Evolutionary conservation across 2,888 invertebrate genomes (phyloP).

Genomic region (Macrophya annulata): DNA sequence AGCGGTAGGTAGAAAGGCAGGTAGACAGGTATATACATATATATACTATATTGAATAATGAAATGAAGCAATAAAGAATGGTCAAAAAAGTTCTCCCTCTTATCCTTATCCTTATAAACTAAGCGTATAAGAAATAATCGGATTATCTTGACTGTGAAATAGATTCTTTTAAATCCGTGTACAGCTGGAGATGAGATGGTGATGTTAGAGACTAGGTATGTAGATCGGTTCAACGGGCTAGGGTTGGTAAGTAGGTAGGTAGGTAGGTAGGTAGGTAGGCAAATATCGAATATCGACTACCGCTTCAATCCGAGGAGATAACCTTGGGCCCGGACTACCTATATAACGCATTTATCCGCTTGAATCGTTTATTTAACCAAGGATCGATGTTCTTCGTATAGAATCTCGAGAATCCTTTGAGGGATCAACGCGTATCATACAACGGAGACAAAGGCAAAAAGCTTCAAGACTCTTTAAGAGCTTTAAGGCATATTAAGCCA

Average conservation of each 20-base stretch:
- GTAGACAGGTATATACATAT: too few species aligned
- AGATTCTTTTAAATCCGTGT: constrained; percentile 4
- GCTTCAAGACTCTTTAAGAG: neutral
- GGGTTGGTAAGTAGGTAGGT: neutral
- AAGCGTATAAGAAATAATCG: neutral
- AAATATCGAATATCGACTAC: constrained; percentile 33
- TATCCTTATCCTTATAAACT: constrained; percentile 6
- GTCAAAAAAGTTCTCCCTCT: neutral
- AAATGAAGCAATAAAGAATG: constrained; percentile 1
- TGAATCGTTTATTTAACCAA: constrained; percentile 16
- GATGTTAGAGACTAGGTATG: neutral
- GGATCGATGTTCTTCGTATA: neutral
- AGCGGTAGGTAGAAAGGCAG: neutral
- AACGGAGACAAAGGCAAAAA: constrained; percentile 19
- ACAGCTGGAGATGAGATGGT: neutral
- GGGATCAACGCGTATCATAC: constrained; percentile 24
- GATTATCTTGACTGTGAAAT: neutral
- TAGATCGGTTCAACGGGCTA: neutral
- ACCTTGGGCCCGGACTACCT: constrained; percentile 2
- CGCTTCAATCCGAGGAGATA: constrained; percentile 19
- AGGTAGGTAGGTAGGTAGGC: neutral
- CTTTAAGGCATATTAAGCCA: constrained; percentile 33
- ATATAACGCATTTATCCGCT: constrained; percentile 5
- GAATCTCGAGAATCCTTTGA: constrained; percentile 52
- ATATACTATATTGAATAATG: constrained; percentile 18